phyloP scores from a whole-genome alignment of 64 coral and sea anemone species.

The Acropora yongei region DNA sequence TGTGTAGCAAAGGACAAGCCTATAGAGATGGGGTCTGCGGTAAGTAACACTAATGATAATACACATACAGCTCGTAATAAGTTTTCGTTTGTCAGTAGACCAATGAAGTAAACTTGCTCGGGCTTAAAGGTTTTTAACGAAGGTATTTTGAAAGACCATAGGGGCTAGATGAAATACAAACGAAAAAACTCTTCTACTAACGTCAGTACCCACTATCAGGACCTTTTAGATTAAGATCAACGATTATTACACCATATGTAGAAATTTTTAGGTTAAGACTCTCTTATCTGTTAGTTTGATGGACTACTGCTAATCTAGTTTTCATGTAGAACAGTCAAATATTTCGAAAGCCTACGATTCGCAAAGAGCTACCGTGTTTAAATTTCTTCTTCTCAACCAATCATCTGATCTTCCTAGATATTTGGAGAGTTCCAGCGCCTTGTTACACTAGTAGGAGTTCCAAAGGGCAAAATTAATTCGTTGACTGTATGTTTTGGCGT shows the following conservation, averaged over 20 bases:
- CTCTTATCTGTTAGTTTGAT: too few species aligned
- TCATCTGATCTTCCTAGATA: background rate
- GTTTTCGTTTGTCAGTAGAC: background rate
- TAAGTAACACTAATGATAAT: slow-evolving; percentile 21
- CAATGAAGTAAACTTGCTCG: slow-evolving; percentile 6
- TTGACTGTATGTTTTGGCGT: background rate
- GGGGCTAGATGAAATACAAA: background rate
- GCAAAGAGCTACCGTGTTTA: background rate
- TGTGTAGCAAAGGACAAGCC: slow-evolving; percentile 25
- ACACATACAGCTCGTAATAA: background rate
- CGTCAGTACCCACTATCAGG: background rate
- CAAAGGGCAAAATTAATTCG: background rate
- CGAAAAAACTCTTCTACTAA: background rate
- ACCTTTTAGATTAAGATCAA: background rate
- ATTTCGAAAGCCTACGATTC: background rate
- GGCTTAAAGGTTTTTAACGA: background rate
- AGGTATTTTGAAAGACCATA: background rate
- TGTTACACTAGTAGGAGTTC: background rate
- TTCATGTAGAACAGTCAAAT: background rate
- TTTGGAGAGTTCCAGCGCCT: background rate
- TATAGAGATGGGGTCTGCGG: slow-evolving; percentile 32
- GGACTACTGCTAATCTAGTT: background rate
- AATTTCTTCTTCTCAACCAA: background rate
- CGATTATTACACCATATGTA: background rate
- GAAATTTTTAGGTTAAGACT: background rate